Evolutionary conservation across 2,888 invertebrate genomes (phyloP).

Genomic region (Plemyria rubiginata): DNA sequence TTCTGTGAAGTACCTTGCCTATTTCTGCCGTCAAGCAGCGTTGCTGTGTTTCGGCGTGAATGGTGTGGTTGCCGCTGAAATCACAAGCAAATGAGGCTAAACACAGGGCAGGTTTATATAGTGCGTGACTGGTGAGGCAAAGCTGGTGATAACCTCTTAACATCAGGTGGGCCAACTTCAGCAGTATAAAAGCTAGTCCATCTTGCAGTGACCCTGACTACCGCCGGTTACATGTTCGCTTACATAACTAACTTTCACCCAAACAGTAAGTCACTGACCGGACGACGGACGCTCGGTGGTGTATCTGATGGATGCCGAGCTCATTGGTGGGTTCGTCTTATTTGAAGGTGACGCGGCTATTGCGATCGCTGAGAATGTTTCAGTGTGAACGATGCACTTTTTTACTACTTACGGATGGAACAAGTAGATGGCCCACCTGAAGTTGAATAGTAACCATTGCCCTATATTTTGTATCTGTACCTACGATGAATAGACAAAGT

Average conservation of each 20-base stretch:
- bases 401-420: no score
- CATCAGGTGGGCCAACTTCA: background rate
- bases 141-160: background rate
- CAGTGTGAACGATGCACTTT: conserved; percentile 1
- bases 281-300: conserved; percentile 5
- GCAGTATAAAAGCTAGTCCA: background rate
- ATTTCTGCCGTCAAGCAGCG: background rate
- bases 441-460: no score
- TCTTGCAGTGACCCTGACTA: conserved; percentile 34
- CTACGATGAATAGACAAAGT: no score
- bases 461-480: no score
- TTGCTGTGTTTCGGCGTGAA: no score
- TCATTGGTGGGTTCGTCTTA: conserved; percentile 16
- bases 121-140: no score
- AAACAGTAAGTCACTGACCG: conserved; percentile 62
- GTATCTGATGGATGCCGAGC: conserved; percentile 14
- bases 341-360: conserved; percentile 14
- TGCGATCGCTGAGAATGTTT: conserved; percentile 7
- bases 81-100: no score
- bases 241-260: conserved; percentile 58
- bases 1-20: no score
- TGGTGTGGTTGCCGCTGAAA: no score
- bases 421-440: no score
- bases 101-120: no score
- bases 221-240: conserved; percentile 40